Evolutionary conservation across 2,113 vertebrate genomes (phyloP).

Genomic region (Aegypius monachus): DNA sequence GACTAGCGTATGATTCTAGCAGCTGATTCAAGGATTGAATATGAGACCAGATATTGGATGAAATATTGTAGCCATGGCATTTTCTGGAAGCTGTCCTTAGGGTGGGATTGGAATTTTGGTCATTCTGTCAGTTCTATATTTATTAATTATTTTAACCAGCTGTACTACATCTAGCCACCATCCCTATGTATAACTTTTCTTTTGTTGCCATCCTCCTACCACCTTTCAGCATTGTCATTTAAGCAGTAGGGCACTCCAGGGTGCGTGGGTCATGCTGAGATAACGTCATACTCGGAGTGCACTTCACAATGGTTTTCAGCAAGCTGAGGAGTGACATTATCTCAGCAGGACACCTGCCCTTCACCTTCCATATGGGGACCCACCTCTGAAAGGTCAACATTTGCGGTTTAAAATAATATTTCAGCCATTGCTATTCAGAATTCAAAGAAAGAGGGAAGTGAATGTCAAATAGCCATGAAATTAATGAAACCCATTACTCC

Average conservation of each 20-base stretch:
- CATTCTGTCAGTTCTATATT: neutral
- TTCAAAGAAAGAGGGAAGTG: slow-evolving; percentile 16
- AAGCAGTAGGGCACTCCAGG: neutral
- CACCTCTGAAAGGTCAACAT: slow-evolving; percentile 39
- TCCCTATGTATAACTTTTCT: neutral
- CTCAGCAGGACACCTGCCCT: slow-evolving; percentile 57
- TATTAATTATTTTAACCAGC: slow-evolving; percentile 15
- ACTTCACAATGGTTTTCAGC: slow-evolving; percentile 52
- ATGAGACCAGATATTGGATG: neutral
- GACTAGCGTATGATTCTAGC: neutral
- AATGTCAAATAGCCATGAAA: slow-evolving; percentile 27
- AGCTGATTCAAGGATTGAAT: neutral
- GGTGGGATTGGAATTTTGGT: neutral
- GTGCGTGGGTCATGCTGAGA: neutral
- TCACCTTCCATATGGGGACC: slow-evolving; percentile 39
- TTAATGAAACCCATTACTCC: neutral
- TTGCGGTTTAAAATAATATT: slow-evolving; percentile 53
- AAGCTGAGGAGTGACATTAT: slow-evolving; percentile 60
- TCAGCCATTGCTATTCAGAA: slow-evolving; percentile 39
- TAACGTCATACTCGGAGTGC: neutral
- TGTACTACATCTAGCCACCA: neutral
- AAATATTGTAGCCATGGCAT: neutral
- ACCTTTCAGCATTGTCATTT: slow-evolving; percentile 29
- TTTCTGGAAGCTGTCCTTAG: neutral
- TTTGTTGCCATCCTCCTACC: neutral